phyloP scores from a whole-genome alignment of 2,113 vertebrate genomes.

The Pomatorhinus ruficollis region DNA sequence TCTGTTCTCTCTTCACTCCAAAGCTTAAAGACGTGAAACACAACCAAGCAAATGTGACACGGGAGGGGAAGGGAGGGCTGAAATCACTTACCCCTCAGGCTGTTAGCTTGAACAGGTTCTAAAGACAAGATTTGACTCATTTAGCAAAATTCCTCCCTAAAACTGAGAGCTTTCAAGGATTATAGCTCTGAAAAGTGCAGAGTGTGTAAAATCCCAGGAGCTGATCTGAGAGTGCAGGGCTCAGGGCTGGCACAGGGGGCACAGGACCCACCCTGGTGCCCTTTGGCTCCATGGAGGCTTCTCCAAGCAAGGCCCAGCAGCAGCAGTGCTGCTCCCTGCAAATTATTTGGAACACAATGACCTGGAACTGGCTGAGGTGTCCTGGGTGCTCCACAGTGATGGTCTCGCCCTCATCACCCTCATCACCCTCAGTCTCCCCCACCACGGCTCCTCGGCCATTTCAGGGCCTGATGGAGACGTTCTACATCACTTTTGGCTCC shows the following conservation, averaged over 20 bases:
- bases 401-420: not conserved
- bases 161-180: not conserved
- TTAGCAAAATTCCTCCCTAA: not conserved
- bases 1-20: not conserved
- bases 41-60: not conserved
- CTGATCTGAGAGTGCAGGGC: rapidly evolving
- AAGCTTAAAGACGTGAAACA: not conserved
- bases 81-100: not conserved
- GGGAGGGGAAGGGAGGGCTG: not conserved
- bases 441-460: rapidly evolving
- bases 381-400: rapidly evolving
- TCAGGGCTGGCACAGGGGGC: not conserved
- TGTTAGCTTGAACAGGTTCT: not conserved
- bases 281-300: rapidly evolving
- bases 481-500: not conserved
- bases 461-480: not conserved
- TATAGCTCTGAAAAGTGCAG: not conserved
- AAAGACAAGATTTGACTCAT: not conserved
- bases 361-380: not conserved
- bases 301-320: not conserved
- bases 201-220: not conserved
- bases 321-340: not conserved
- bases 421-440: not conserved
- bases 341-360: rapidly evolving
- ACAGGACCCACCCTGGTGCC: rapidly evolving